Evolutionary conservation across 92 coral and sea anemone genomes (phyloP), one percentile per base, ranked within the genome.

Genomic region (Plumapathes pennacea): DNA sequence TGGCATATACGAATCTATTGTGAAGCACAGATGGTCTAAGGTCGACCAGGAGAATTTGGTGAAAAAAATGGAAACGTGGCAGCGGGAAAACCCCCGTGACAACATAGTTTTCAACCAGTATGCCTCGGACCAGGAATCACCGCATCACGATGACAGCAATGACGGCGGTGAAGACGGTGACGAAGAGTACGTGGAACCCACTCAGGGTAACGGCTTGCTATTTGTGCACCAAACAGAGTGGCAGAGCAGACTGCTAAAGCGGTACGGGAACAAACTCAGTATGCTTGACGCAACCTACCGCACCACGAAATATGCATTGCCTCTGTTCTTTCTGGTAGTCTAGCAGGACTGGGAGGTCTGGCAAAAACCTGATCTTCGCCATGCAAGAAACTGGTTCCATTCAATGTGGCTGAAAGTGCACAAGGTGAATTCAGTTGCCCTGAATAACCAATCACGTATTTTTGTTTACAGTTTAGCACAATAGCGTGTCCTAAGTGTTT

Each of bases 221-320:
- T 64, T 64, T 50, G 60, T 64, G 6, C 49, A 64, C 17, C 72
- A 50, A 14, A 49, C 60, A 2, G 28, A 64, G 44, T 62, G 70
- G 70, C 57, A 48, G 27, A 29, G 57, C 25, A 46, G 47, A 6
- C 57, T 46, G 9, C 7, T 62, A 22, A 40, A 37, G 13, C 52
- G 62, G 10, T 66, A 66, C 53, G 73, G 73, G 23, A 66, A 66
- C 40, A 43, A 66, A 43, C 38, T 66, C 8, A 50, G 62, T 51
- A 24, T 66, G 33, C 62, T 66, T 14, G 52, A 39, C 27, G 53
- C 73, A n/a, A 64, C 60, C 14, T 39, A 64, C 25, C 47, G 60
- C 49, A 64, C 71, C 13, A 64, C 71, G 15, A 52, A 66, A 19
- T 45, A 62, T 61, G 69, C 54, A 23, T 54, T 41, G 0, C 69